Evolutionary conservation across 2,888 invertebrate genomes (phyloP).

Genomic region (Polyploca ridens): DNA sequence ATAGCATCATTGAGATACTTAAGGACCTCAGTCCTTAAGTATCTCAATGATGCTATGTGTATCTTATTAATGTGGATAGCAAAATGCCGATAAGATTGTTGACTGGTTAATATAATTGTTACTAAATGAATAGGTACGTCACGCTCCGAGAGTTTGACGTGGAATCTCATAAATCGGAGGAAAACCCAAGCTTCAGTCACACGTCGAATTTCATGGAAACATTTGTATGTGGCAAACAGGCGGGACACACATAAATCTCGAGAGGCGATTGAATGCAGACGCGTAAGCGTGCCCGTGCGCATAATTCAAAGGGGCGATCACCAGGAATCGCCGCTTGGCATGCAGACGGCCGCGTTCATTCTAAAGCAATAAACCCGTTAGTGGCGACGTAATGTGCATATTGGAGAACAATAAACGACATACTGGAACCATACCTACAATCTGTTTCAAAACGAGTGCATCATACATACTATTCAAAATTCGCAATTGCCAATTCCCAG

Average conservation of each 20-base stretch:
- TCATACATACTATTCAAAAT: slow-evolving; percentile 22
- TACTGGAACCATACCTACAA: slow-evolving; percentile 32
- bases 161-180: slow-evolving; percentile 15
- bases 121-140: neutral
- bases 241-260: slow-evolving; percentile 73
- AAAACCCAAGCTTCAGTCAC: slow-evolving; percentile 51
- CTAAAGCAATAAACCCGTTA: slow-evolving; percentile 80
- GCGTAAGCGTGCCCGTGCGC: slow-evolving; percentile 75
- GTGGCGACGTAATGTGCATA: slow-evolving; percentile 74
- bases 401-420: slow-evolving; percentile 54
- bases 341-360: slow-evolving; percentile 77
- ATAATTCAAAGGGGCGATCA: slow-evolving; percentile 82
- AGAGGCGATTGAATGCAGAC: slow-evolving; percentile 75
- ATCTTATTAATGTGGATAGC: too few species aligned
- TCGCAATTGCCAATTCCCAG: slow-evolving; percentile 30
- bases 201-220: slow-evolving; percentile 68
- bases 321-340: slow-evolving; percentile 79
- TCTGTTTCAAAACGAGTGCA: slow-evolving; percentile 12
- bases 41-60: too few species aligned
- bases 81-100: neutral
- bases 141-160: neutral
- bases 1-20: neutral
- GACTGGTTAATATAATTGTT: neutral
- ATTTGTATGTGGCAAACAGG: slow-evolving; percentile 65
- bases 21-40: neutral